A percentile compares a stretch with the other conserved stretches of the same genome.
phyloP scores from a whole-genome alignment of 2,888 invertebrate species.

The Drosophila merina region DNA sequence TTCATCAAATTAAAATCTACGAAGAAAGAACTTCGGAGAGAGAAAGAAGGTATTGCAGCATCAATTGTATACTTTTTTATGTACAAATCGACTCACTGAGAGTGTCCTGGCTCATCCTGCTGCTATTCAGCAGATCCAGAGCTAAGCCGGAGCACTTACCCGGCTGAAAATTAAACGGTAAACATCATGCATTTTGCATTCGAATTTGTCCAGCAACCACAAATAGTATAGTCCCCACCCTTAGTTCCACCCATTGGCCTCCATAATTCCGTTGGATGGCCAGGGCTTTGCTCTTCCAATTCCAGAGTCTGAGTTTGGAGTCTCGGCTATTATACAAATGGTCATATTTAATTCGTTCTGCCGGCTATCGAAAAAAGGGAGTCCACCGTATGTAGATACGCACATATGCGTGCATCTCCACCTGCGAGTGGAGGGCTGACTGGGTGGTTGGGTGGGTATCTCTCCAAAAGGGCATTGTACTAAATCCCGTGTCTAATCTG shows the following conservation, averaged over 20 bases:
- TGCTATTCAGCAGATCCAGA: slow-evolving; percentile 30
- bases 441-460: neutral
- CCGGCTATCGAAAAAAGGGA: slow-evolving; percentile 67
- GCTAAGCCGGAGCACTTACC: slow-evolving; percentile 66
- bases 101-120: neutral
- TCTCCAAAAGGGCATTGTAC: slow-evolving; percentile 41
- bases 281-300: neutral
- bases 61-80: neutral
- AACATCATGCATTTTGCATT: slow-evolving; percentile 78
- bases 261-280: slow-evolving; percentile 13
- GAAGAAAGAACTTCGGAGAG: neutral
- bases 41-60: too few species aligned
- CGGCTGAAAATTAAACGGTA: slow-evolving; percentile 73
- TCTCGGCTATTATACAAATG: slow-evolving; percentile 74
- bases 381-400: slow-evolving; percentile 28
- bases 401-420: slow-evolving; percentile 35
- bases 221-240: slow-evolving; percentile 23
- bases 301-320: slow-evolving; percentile 36
- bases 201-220: slow-evolving; percentile 44
- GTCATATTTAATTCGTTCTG: slow-evolving; percentile 80
- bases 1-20: slow-evolving; percentile 39
- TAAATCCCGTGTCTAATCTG: slow-evolving; percentile 81
- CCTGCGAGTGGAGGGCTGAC: neutral
- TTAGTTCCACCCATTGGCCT: slow-evolving; percentile 4
- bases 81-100: neutral